phyloP scores from a whole-genome alignment of 2,113 vertebrate genomes.

The Sebastes fasciatus region DNA sequence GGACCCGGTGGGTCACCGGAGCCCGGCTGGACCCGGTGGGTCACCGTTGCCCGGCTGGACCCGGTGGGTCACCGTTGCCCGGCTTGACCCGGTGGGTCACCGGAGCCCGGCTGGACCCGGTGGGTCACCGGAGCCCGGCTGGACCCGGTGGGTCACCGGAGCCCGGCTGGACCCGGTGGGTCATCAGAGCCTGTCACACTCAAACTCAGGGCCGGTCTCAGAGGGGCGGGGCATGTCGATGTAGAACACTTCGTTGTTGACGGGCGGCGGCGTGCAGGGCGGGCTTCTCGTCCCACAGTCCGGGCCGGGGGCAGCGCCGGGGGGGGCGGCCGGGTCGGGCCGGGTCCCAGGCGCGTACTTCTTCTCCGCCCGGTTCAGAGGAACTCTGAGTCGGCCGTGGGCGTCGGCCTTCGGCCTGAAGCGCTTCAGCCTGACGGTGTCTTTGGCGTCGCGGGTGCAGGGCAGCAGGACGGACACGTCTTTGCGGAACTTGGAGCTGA shows the following conservation, averaged over 20 bases:
- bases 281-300: slow-evolving; percentile 75
- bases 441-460: slow-evolving; percentile 78
- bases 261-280: slow-evolving; percentile 69
- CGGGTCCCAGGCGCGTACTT: slow-evolving; percentile 46
- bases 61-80: no score
- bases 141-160: no score
- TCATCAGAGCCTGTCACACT: slow-evolving; percentile 84
- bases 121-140: no score
- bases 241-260: slow-evolving; percentile 75
- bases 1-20: no score
- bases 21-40: no score
- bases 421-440: slow-evolving; percentile 82
- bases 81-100: no score
- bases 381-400: slow-evolving; percentile 23
- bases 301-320: slow-evolving; percentile 62
- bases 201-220: slow-evolving; percentile 76
- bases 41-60: no score
- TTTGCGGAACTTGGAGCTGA: slow-evolving; percentile 89
- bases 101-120: no score
- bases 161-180: no score
- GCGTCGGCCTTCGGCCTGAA: slow-evolving; percentile 82
- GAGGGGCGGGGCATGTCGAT: slow-evolving; percentile 67
- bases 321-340: slow-evolving; percentile 37
- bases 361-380: slow-evolving; percentile 28
- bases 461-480: slow-evolving; percentile 83